Conservation (phyloP, 2,113 vertebrate genomes). For the Pelmatolapia mariae region DNA sequence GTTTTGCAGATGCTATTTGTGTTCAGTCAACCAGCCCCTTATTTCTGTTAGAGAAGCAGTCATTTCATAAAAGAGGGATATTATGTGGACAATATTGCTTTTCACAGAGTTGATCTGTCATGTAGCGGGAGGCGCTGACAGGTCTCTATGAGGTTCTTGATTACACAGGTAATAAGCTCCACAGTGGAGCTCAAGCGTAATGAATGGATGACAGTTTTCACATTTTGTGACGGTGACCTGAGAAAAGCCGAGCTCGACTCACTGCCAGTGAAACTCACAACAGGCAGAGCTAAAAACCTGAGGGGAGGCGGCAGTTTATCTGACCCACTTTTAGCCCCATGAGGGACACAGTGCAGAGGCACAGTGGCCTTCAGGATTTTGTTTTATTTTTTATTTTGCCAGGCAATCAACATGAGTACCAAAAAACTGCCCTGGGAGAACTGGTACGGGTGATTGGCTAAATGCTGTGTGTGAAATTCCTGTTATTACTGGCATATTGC, state of each 20-base stretch:
- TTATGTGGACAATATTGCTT: constrained; percentile 11
- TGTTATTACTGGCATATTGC: background rate
- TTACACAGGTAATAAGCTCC: constrained; percentile 43
- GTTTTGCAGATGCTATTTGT: background rate
- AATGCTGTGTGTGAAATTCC: background rate
- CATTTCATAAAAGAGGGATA: constrained; percentile 2
- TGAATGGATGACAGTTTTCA: constrained; percentile 47
- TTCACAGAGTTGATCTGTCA: constrained; percentile 36
- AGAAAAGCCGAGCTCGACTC: background rate
- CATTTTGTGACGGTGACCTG: constrained; percentile 14
- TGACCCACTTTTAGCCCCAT: constrained; percentile 34
- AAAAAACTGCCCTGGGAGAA: background rate
- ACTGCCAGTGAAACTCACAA: background rate
- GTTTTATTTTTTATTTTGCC: background rate
- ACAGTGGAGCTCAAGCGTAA: constrained; percentile 13
- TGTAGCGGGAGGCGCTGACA: constrained; percentile 17
- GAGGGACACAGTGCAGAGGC: background rate
- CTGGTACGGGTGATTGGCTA: background rate
- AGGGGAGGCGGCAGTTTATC: background rate
- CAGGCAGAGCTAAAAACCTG: background rate
- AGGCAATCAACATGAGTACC: background rate
- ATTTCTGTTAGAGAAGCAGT: background rate
- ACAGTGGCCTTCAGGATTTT: background rate
- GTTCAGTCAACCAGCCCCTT: background rate
- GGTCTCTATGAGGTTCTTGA: constrained; percentile 23